Evolutionary conservation across 2,113 vertebrate species (phyloP).

Genomic region (Phasianus colchicus): DNA sequence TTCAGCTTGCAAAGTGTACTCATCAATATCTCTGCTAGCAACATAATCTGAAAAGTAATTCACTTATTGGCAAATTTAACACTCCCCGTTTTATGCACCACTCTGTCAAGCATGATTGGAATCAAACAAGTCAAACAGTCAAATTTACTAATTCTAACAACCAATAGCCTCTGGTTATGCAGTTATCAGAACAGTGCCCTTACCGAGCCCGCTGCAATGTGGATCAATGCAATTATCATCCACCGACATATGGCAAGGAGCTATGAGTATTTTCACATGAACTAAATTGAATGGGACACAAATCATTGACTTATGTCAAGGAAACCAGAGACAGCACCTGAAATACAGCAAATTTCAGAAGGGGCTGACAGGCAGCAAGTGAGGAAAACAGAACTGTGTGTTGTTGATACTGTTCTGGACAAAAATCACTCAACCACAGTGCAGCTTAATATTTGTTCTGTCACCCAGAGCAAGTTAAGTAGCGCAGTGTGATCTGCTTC

Average conservation of each 20-base stretch:
- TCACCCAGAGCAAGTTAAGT: neutral
- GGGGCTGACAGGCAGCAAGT: constrained; percentile 1
- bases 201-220: constrained; percentile 27
- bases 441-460: constrained; percentile 1
- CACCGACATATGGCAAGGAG: constrained; percentile 45
- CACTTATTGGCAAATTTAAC: constrained; percentile 55
- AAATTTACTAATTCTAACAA: constrained; percentile 44
- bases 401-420: neutral
- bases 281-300: constrained; percentile 68
- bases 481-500: neutral
- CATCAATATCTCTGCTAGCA: constrained; percentile 47
- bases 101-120: constrained; percentile 57
- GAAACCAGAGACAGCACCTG: constrained; percentile 47
- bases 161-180: neutral
- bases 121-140: constrained; percentile 13
- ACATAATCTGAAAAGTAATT: constrained; percentile 46
- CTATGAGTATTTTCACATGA: constrained; percentile 43
- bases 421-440: neutral
- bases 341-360: constrained; percentile 21
- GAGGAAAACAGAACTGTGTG: neutral
- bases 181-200: constrained; percentile 31
- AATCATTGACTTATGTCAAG: constrained; percentile 70
- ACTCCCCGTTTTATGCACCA: neutral
- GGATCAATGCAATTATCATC: constrained; percentile 75
- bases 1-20: neutral